phyloP scores from a whole-genome alignment of 2,797 vertebrate genomes.

The Percopsis omiscomaycus region DNA sequence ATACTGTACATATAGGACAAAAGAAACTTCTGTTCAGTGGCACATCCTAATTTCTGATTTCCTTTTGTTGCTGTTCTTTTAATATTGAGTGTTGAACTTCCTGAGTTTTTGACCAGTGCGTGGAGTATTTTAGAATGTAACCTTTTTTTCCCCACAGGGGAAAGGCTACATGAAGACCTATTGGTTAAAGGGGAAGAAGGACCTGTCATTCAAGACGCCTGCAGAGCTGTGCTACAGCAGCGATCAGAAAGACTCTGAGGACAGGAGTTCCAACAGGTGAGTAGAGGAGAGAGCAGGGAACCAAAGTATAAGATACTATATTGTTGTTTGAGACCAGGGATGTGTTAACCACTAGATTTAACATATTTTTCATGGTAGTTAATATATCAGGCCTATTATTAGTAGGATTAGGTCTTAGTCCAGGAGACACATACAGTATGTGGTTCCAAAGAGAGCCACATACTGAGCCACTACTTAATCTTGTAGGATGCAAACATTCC shows the following conservation, averaged over 20 bases:
- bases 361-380: no score
- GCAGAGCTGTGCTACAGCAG: conserved; percentile 74
- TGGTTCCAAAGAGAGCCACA: no score
- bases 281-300: conserved; percentile 26
- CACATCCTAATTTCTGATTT: no score
- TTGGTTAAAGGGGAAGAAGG: conserved; percentile 80
- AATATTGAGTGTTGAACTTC: no score
- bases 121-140: not conserved
- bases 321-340: no score
- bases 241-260: conserved; percentile 73
- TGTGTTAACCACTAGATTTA: no score
- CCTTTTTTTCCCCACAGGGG: conserved; percentile 37
- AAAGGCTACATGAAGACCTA: conserved; percentile 82
- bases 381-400: not conserved
- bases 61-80: no score
- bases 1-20: no score
- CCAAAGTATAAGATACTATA: conserved; percentile 4
- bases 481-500: no score
- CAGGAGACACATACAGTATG: no score
- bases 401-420: not conserved
- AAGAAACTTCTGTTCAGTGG: no score
- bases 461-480: no score
- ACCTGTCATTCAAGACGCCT: conserved; percentile 76
- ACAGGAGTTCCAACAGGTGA: conserved; percentile 75
- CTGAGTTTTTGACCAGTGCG: not conserved